Conservation (phyloP, 1,140 invertebrate species). For the Heliconius hermathena region DNA sequence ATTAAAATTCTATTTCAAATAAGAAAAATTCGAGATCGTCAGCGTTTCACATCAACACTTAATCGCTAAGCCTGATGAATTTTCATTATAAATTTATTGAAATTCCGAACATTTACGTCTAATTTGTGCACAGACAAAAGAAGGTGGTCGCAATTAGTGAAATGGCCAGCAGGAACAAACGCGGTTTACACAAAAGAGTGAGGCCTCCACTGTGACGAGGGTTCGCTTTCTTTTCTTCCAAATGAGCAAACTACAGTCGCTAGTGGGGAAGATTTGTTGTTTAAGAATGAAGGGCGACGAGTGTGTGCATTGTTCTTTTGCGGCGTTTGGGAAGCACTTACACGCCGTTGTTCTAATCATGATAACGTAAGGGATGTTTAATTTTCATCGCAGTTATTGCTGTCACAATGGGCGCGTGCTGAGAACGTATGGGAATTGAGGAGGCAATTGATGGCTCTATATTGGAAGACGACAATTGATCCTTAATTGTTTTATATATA, state of each 20-base stretch:
- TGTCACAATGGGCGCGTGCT: slow-evolving; percentile 30
- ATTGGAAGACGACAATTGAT: not conserved
- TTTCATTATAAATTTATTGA: slow-evolving; percentile 50
- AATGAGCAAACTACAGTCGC: slow-evolving; percentile 78
- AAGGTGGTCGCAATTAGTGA: slow-evolving; percentile 78
- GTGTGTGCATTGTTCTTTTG: slow-evolving; percentile 71
- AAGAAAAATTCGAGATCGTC: slow-evolving; percentile 15
- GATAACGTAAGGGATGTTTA: slow-evolving; percentile 59
- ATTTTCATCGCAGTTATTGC: slow-evolving; percentile 41
- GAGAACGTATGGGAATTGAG: slow-evolving; percentile 31
- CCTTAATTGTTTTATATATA: slow-evolving; percentile 1
- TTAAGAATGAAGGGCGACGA: slow-evolving; percentile 69
- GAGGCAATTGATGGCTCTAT: slow-evolving; percentile 20
- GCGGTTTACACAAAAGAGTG: slow-evolving; percentile 71
- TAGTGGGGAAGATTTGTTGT: slow-evolving; percentile 75
- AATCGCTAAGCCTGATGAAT: slow-evolving; percentile 35
- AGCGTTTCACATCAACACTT: slow-evolving; percentile 31
- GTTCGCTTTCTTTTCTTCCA: slow-evolving; percentile 78
- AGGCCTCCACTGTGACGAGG: slow-evolving; percentile 59
- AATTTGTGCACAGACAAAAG: slow-evolving; percentile 73
- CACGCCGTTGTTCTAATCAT: slow-evolving; percentile 70
- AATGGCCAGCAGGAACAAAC: slow-evolving; percentile 78
- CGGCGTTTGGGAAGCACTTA: slow-evolving; percentile 74
- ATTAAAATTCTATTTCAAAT: not conserved
- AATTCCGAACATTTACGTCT: slow-evolving; percentile 66